phyloP scores from a whole-genome alignment of 2,888 invertebrate genomes.

The Polymixis lichenea region DNA sequence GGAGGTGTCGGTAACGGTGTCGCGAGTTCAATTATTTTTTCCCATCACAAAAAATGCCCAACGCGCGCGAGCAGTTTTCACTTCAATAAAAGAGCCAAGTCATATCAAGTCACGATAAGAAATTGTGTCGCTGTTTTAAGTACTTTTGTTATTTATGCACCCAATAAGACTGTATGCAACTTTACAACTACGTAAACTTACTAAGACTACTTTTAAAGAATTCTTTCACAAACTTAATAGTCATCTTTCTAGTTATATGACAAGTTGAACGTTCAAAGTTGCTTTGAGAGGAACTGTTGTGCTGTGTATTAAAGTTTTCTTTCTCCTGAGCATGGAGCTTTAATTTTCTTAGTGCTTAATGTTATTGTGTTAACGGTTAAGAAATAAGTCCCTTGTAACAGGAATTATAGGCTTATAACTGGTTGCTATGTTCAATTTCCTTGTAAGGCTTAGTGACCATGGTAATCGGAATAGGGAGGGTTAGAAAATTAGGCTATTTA shows the following conservation, averaged over 20 bases:
- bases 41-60: no score
- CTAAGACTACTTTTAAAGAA: conserved; percentile 46
- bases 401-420: neutral
- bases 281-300: conserved; percentile 34
- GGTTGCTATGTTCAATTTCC: conserved; percentile 10
- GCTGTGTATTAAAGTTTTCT: conserved; percentile 26
- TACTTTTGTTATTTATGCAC: conserved; percentile 50
- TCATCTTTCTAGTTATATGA: conserved; percentile 59
- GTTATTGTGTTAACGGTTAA: neutral
- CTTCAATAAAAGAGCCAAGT: conserved; percentile 21
- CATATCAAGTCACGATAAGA: conserved; percentile 43
- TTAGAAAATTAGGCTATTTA: no score
- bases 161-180: conserved; percentile 36
- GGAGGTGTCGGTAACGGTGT: no score
- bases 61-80: no score
- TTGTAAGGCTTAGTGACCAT: conserved; percentile 11
- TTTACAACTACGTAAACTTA: conserved; percentile 45
- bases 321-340: neutral
- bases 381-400: neutral
- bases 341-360: neutral
- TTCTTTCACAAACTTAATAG: conserved; percentile 55
- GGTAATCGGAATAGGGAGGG: neutral
- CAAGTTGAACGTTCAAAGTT: conserved; percentile 61
- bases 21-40: no score
- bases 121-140: conserved; percentile 34